Percentiles rank a stretch among this genome's conserved stretches.
These are phyloP conservation scores for Dyspetes luteomarginatus DNA, from an alignment of 2,888 invertebrate species.

Conservation along the genomic window DNA sequence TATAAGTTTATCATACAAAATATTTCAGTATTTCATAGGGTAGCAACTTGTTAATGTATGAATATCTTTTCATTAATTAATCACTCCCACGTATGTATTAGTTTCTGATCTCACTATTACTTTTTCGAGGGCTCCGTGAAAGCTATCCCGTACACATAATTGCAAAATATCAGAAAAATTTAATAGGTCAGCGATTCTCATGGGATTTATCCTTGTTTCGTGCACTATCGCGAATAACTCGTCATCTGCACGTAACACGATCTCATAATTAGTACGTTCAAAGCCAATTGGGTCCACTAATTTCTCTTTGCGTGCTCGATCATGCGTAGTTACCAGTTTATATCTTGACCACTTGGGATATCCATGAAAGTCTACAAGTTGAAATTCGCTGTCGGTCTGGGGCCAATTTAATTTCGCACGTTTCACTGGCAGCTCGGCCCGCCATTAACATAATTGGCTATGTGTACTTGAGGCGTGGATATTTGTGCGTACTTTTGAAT, in stretches of 20 bases:
- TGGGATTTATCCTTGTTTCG: no score
- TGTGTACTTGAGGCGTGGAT: constrained; percentile 51
- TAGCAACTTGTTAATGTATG: not conserved
- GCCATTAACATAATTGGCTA: constrained; percentile 74
- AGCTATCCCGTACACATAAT: no score
- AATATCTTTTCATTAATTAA: not conserved
- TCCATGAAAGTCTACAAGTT: constrained; percentile 70
- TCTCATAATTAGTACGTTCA: not conserved
- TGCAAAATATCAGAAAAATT: no score
- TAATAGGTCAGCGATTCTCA: no score
- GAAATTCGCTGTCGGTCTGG: constrained; percentile 68
- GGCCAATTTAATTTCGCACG: constrained; percentile 73
- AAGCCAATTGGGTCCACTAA: not conserved
- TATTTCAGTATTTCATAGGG: no score
- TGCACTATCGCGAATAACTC: no score
- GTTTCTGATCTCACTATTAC: no score
- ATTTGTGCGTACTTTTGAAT: constrained; percentile 42
- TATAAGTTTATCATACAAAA: no score
- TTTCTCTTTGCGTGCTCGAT: not conserved
- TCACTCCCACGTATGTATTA: no score
- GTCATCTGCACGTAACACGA: not conserved
- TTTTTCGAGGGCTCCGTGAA: no score
- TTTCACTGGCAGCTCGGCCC: constrained; percentile 63
- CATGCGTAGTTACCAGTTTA: constrained; percentile 65
- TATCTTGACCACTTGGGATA: constrained; percentile 68